Evolutionary conservation across 2,888 invertebrate genomes (phyloP), one percentile per base, ranked within the genome.

Genomic region (Caenorhabditis sulstoni): DNA sequence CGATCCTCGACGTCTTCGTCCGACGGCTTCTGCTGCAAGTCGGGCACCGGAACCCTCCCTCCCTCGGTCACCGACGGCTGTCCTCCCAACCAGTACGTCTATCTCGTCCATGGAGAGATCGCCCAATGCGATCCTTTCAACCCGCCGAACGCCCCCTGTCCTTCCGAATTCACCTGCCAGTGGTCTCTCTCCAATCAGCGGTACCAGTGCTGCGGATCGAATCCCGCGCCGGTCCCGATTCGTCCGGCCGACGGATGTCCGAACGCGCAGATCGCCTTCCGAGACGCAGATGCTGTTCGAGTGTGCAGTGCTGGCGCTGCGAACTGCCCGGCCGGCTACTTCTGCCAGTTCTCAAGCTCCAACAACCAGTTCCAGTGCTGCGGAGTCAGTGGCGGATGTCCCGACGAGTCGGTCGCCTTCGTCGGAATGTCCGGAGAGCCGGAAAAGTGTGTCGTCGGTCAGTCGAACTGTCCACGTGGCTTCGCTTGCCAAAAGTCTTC

Each of bases 101-200:
- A 83, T 37, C 49, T 78, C 22, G 78, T 78, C 3, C 71, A 73
- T 14, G 81, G 82, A 16, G 84, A 83, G 57, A 81, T 81, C 16
- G 82, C 77, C 9, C 78, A 79, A 50, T 85, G 85, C 67, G 82
- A 85, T 53, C 85, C 85, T n/a, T 85, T 88, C 84, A 88, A 87
- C 55, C 87, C 88, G 12, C 85, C 86, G 14, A 88, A 88, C 73
- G 86, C 87, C 18, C 87, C 87, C 14, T 88, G 88, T 73, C 86
- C 86, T 11, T 53, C 45, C 14, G 81, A 76, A n/a, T 84, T 79
- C 67, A 85, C 83, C 12, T 85, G 85, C 37, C 85, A 85, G 62
- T 85, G 85, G 85, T 84, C 82, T 2, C 74, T 68, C 9, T 68
- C 76, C 5, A 85, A 84, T 62, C 81, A 83, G 59, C 70, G 81